Evolutionary conservation across 2,113 vertebrate genomes (phyloP), one percentile per base, ranked within the genome.

Genomic region (Hydropotes inermis): DNA sequence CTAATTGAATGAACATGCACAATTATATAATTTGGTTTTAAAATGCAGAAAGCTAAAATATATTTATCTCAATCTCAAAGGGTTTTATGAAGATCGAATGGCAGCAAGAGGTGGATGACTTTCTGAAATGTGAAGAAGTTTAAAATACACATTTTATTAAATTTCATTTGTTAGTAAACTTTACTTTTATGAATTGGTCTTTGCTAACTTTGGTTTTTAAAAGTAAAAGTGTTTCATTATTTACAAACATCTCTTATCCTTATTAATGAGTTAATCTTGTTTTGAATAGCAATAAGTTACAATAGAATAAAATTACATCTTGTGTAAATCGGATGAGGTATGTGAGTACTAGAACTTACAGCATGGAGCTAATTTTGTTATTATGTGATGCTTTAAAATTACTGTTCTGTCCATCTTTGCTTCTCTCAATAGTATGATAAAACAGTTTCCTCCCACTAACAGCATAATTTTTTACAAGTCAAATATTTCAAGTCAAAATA

Each of bases 11-110:
- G 47, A 95, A 95, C 60, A 58, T 25, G 13, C 50, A 17, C 92
- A 95, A 86, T 89, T 97, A 76, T 60, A 94, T 92, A 95, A 95
- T 85, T 67, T 92, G 33, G 89, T 54, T 95, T 88, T 85, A 97
- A 98, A 98, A 96, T 95, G 13, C 45, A 95, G 60, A 90, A 93
- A 93, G 78, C 90, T 92, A 81, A 97, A 85, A 92, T 87, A 55
- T 70, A 64, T 85, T 78, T 92, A 89, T 74, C n/a, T 28, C 30
- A 82, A 39, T 96, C 89, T 96, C 91, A 87, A 97, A 92, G 21
- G 45, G 60, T 94, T 88, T 85, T 67, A 60, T 57, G 25, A 86
- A 94, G n/a, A 70, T 36, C 45, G 81, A 87, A 87, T 91, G 58
- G n/a, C 43, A 87, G 16, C 13, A 76, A 91, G 45, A 91, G 16